Evolutionary conservation across 2,113 vertebrate genomes (phyloP).

Genomic region (Pomatorhinus ruficollis): DNA sequence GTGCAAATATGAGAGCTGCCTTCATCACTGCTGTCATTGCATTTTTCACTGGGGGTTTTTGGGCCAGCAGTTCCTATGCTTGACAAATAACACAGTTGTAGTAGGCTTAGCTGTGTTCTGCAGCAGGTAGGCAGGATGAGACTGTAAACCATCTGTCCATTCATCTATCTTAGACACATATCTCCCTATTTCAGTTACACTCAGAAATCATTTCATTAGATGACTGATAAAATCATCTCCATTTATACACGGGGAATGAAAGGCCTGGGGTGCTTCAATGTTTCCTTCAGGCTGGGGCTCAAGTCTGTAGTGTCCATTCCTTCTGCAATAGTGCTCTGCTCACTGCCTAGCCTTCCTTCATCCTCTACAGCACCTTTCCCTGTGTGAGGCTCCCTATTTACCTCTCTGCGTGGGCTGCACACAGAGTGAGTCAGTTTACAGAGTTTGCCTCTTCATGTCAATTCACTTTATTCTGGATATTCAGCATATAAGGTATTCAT

Average conservation of each 20-base stretch:
- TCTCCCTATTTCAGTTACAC: neutral
- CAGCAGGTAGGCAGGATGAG: conserved; percentile 25
- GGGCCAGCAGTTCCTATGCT: neutral
- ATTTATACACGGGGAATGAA: neutral
- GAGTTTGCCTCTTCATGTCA: neutral
- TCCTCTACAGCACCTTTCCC: neutral
- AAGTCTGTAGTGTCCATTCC: neutral
- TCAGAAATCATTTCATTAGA: neutral
- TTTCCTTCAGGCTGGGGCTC: neutral
- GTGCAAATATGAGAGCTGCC: neutral
- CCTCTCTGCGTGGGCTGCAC: neutral
- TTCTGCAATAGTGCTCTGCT: neutral
- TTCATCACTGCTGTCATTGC: neutral
- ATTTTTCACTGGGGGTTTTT: neutral
- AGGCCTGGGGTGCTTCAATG: neutral
- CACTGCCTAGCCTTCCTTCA: neutral
- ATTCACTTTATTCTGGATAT: neutral
- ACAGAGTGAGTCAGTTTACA: neutral
- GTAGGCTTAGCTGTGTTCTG: neutral
- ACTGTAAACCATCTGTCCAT: conserved; percentile 27
- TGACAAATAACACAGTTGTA: neutral
- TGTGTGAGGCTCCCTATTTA: neutral
- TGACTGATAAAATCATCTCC: neutral
- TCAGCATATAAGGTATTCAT: neutral
- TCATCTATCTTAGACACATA: neutral